Evolutionary conservation across 64 coral and sea anemone species (phyloP), one percentile per base, ranked within the genome.

Genomic region (Porites lutea): DNA sequence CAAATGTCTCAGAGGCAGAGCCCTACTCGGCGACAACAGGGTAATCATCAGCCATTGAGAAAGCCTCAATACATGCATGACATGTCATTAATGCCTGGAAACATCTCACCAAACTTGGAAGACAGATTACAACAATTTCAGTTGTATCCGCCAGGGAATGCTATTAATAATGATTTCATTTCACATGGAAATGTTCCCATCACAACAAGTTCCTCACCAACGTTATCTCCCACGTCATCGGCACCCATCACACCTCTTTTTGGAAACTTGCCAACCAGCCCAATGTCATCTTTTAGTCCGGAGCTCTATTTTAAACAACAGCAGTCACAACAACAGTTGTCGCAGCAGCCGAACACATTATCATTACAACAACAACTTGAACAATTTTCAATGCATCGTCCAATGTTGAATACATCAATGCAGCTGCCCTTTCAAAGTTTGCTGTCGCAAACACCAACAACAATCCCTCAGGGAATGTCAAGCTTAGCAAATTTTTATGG

Each of bases 51-150:
- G 51, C 79, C 50, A 65, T 47, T 83, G 72, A 93, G 70, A 79
- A 93, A 86, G 59, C 74, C 55, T 48, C 90, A 63, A 70, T 93
- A n/a, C 70, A 54, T 82, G 12, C n/a, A 77, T 9, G 58, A 79
- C 43, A 61, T 90, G 51, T 82, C 72, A 20, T 57, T 77, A 16
- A 91, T 91, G 51, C 57, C 79, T 64, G 58, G 19, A 68, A 93
- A 79, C 71, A 22, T 93, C 2, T 70, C 82, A n/a, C 91, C 91
- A 12, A 37, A 37, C 27, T 73, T 93, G 63, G 91, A 93, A 65
- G 54, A 78, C 15, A 69, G 91, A 64, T 75, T 93, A 68, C 91
- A 93, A 51, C 91, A 93, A 58, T 86, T 93, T 61, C 91, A 93
- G 85, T 75, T 81, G 12, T 93, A 93, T 71, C 82, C 82, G 48